Evolutionary conservation across 2,797 vertebrate genomes (phyloP).

Genomic region (Rhinichthys osculus): DNA sequence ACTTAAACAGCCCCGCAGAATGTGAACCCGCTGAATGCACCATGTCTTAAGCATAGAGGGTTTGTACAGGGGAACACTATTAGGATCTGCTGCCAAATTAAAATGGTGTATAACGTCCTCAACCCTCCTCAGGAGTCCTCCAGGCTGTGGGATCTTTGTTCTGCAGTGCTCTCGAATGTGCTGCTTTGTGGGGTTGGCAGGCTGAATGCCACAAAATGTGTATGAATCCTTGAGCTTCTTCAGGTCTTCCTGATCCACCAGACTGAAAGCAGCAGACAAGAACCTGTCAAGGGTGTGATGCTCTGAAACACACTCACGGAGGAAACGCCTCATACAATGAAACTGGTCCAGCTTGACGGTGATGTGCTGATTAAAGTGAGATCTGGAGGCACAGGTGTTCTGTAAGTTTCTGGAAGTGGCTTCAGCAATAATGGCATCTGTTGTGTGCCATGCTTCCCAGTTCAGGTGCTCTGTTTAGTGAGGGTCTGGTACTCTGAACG

Average conservation of each 20-base stretch:
- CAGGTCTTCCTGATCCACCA: conserved; percentile 39
- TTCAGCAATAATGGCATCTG: not conserved
- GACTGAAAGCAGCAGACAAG: conserved; percentile 46
- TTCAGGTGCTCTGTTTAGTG: conserved; percentile 23
- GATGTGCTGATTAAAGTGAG: conserved; percentile 28
- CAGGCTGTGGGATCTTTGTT: conserved; percentile 45
- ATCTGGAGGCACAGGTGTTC: conserved; percentile 45
- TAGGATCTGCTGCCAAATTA: conserved; percentile 30
- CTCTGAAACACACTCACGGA: conserved; percentile 42
- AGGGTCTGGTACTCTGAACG: conserved; percentile 21
- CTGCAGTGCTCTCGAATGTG: conserved; percentile 50
- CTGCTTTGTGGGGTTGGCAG: conserved; percentile 48
- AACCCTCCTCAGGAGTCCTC: conserved; percentile 47
- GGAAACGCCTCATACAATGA: conserved; percentile 50
- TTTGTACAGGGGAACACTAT: conserved; percentile 36
- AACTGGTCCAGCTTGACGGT: conserved; percentile 53
- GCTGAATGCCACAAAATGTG: conserved; percentile 9
- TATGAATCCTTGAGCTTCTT: conserved; percentile 40
- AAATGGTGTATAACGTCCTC: conserved; percentile 39
- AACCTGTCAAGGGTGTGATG: conserved; percentile 49
- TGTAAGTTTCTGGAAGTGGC: conserved; percentile 11
- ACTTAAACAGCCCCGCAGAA: conserved; percentile 46
- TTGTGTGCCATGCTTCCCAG: conserved; percentile 49
- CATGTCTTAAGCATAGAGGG: conserved; percentile 51
- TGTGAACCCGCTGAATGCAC: conserved; percentile 23